These are phyloP conservation scores for Bathynomus jamesi DNA, from an alignment of 1,140 invertebrate species.

Conservation along the genomic window DNA sequence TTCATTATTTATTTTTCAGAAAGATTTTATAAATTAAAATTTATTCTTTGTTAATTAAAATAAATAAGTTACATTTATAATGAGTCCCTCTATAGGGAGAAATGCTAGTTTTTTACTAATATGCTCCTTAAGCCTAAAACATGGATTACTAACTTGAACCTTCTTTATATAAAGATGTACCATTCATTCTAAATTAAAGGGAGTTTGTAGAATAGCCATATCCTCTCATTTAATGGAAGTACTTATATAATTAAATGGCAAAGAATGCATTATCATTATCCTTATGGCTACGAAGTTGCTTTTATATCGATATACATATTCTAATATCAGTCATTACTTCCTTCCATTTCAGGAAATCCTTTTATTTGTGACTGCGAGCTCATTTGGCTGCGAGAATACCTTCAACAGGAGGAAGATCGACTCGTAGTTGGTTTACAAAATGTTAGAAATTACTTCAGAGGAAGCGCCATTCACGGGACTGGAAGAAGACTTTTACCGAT, in stretches of 20 bases:
- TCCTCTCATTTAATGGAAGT: not conserved
- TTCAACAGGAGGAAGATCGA: conserved; percentile 16
- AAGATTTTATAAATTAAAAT: too few species aligned
- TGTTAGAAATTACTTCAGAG: not conserved
- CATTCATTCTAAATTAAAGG: too few species aligned
- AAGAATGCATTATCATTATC: not conserved
- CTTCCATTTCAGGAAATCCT: conserved; percentile 21
- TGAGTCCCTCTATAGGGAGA: too few species aligned
- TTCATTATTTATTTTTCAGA: too few species aligned
- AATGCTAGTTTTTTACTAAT: too few species aligned
- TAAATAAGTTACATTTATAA: too few species aligned
- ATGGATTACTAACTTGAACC: too few species aligned
- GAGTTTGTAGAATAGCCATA: too few species aligned
- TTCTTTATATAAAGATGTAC: too few species aligned
- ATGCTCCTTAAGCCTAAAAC: too few species aligned
- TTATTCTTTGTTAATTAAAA: too few species aligned
- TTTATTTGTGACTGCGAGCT: conserved; percentile 33
- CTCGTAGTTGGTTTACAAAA: not conserved
- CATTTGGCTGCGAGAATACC: conserved; percentile 29
- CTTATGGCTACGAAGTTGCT: not conserved
- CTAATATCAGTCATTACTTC: not conserved
- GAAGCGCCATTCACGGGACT: not conserved
- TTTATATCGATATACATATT: not conserved
- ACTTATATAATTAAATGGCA: too few species aligned
- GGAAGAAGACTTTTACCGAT: not conserved